Conservation (phyloP, 2,113 vertebrate genomes). For the Meles meles region DNA sequence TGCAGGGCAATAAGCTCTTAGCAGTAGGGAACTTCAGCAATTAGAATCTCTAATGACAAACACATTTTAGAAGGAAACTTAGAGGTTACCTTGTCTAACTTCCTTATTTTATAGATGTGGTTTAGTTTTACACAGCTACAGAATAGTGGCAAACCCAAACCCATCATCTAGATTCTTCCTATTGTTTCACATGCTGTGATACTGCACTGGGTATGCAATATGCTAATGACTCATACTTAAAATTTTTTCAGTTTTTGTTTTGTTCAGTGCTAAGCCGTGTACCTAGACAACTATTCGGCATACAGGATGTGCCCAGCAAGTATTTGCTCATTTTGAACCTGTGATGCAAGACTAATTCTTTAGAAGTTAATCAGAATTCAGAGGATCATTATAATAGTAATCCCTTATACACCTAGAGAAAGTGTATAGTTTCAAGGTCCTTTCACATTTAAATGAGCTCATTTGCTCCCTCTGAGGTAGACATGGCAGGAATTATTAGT, state of each 20-base stretch:
- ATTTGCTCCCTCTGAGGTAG: not conserved
- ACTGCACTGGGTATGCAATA: not conserved
- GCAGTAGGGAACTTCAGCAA: not conserved
- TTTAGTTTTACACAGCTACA: not conserved
- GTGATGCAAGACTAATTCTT: not conserved
- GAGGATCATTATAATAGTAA: not conserved
- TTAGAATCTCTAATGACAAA: not conserved
- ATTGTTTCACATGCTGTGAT: not conserved
- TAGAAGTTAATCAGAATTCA: slow-evolving; percentile 17
- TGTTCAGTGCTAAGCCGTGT: not conserved
- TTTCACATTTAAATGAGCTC: not conserved
- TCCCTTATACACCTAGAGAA: not conserved
- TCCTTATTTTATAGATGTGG: not conserved
- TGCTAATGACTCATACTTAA: not conserved
- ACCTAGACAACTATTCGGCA: not conserved
- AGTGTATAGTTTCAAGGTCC: not conserved
- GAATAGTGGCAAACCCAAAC: not conserved
- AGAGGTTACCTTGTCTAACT: not conserved
- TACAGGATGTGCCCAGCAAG: not conserved
- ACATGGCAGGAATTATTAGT: not conserved
- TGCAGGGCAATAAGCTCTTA: not conserved
- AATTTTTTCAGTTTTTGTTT: slow-evolving; percentile 17
- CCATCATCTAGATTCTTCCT: slow-evolving; percentile 3
- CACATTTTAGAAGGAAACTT: not conserved
- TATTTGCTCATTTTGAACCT: not conserved